Base-by-base conservation (phyloP, 2,888 invertebrate genomes). In the Autographa gamma region DNA sequence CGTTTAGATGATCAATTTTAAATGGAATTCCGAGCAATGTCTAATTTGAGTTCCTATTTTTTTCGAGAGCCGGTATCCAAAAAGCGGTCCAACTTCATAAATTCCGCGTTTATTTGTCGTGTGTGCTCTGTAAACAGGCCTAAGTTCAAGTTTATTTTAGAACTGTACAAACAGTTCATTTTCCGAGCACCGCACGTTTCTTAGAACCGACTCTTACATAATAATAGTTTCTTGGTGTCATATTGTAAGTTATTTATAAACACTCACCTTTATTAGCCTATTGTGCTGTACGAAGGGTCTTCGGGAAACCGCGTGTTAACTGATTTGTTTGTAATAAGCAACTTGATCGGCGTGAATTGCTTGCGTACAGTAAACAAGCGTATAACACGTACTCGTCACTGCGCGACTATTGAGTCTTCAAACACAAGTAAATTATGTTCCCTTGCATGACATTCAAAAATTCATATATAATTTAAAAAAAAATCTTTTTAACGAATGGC, bases 181-280 rank as follows among this genome's bases (percentile, higher is more conserved):
- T 82, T 74, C 79, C 72, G 73, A 68, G 11, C 69, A 69, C 63
- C n/a, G 70, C 84, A 73, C 69, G 79, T 60, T 84, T 81, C 80
- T 72, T 13, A 59, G 81, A 80, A 84, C 65, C 66, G 66, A 61
- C 66, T 73, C 80, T 74, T 75, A 67, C 79, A 62, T 74, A 77
- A 71, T 75, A 74, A 79, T 79, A 79, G 73, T 67, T 68, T 68
- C 58, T 70, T n/a, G 68, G 68, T 78, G 80, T 82, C 84, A 77
- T 74, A 74, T 79, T 76, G 73, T 72, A 43, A 25, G 72, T 58
- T 82, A 85, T 89, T 90, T 89, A 88, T 86, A 89, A 88, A 88
- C 88, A 87, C 76, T 77, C 70, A 66, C 74, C 81, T 80, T 82
- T 84, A 86, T 81, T 79, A 41, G 76, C 70, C 83, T 78, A 88